phyloP scores from a whole-genome alignment of 2,113 vertebrate genomes.

The Triplophysa rosa region DNA sequence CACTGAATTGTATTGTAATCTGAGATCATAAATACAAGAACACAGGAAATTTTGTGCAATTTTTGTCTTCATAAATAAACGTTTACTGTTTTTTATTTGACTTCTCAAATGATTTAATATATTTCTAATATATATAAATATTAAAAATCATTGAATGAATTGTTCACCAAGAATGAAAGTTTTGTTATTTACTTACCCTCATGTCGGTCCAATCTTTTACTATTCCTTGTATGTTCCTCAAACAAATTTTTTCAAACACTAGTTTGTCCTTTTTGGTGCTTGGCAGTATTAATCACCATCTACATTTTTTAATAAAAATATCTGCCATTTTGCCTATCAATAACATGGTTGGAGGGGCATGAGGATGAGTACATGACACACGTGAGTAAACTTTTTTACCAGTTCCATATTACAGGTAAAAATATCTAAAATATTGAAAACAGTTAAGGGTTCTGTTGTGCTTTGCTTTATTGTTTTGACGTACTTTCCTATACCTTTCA shows the following conservation, averaged over 20 bases:
- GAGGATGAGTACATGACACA: background rate
- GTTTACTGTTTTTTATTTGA: background rate
- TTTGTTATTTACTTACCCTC: background rate
- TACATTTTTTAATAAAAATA: too few species aligned
- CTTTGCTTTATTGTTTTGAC: conserved; percentile 49
- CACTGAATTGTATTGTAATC: background rate
- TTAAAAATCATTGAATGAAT: too few species aligned
- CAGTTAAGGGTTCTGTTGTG: background rate
- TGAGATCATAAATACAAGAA: background rate
- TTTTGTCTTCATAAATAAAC: background rate
- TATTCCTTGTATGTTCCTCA: too few species aligned
- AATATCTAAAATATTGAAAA: background rate
- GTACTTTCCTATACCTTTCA: conserved; percentile 44
- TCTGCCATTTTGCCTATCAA: too few species aligned
- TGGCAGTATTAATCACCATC: too few species aligned
- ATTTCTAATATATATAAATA: too few species aligned
- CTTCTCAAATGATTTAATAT: background rate
- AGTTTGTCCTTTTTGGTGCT: too few species aligned
- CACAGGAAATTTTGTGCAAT: background rate
- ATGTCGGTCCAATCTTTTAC: too few species aligned
- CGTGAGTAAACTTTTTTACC: background rate
- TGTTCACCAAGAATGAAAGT: too few species aligned
- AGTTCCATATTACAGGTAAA: background rate
- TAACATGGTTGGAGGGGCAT: too few species aligned
- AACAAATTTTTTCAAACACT: too few species aligned